Evolutionary conservation across 2,888 invertebrate species (phyloP).

Genomic region (Pseudococcus jackbeardsleyi): DNA sequence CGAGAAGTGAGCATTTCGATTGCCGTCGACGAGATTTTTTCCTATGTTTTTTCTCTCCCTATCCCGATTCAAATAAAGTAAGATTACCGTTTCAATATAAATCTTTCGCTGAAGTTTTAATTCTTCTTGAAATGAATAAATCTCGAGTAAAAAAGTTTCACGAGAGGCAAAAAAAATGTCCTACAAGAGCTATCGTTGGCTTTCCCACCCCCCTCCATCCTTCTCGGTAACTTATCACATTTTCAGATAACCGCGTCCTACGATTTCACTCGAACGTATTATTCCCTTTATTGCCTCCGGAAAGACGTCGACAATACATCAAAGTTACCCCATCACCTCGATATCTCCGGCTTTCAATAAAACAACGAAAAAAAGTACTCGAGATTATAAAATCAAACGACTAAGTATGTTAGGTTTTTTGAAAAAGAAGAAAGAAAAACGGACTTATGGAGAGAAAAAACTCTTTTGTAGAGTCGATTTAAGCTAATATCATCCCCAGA

Average conservation of each 20-base stretch:
- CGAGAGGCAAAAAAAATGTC: not conserved
- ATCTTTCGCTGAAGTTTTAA: constrained; percentile 49
- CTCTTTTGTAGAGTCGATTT: not conserved
- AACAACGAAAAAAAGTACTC: not conserved
- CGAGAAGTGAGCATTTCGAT: constrained; percentile 36
- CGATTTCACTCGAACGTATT: not conserved
- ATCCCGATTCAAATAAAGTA: constrained; percentile 1
- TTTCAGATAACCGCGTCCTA: not conserved
- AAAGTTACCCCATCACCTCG: not conserved
- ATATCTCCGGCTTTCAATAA: not conserved
- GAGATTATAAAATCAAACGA: constrained; percentile 19
- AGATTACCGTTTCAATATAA: constrained; percentile 49
- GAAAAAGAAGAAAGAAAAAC: not conserved
- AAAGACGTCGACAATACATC: not conserved
- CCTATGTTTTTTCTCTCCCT: not conserved
- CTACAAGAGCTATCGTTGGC: not conserved
- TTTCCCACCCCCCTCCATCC: not conserved
- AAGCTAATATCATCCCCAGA: constrained; percentile 14
- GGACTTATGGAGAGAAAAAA: not conserved
- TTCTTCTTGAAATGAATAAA: constrained; percentile 49
- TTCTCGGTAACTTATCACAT: not conserved
- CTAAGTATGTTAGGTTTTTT: not conserved
- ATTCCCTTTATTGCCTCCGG: not conserved
- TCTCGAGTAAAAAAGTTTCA: constrained; percentile 29
- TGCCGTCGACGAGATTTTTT: not conserved